These are phyloP conservation scores for Thamnaconus septentrionalis DNA, from an alignment of 2,113 vertebrate genomes.

Conservation along the genomic window DNA sequence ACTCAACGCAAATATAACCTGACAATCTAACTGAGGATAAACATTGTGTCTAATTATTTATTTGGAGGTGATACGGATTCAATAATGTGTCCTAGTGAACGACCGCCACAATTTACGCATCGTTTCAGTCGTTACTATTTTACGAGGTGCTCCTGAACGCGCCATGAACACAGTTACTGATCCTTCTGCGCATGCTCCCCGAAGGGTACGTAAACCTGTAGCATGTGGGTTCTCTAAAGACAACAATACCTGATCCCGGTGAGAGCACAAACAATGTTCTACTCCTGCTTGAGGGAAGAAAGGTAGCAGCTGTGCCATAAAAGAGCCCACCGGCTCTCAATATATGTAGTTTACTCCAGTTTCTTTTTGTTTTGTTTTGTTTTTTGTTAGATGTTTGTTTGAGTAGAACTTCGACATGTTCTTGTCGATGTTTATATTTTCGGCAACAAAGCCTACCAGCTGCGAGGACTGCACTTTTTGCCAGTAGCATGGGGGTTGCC, in stretches of 20 bases:
- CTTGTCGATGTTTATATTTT: too few species aligned
- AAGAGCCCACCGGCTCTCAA: neutral
- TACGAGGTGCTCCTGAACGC: constrained; percentile 50
- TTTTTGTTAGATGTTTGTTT: too few species aligned
- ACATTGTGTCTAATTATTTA: too few species aligned
- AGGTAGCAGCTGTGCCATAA: neutral
- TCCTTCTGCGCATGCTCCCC: constrained; percentile 58
- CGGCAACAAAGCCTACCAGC: too few species aligned
- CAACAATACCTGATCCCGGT: constrained; percentile 26
- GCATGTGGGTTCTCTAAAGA: constrained; percentile 30
- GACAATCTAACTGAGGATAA: too few species aligned
- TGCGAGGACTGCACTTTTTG: constrained; percentile 37
- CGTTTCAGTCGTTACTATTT: constrained; percentile 2
- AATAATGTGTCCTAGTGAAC: too few species aligned
- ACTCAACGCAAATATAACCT: too few species aligned
- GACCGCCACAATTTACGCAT: too few species aligned
- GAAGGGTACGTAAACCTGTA: constrained; percentile 30
- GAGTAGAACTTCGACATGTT: too few species aligned
- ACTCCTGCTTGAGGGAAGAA: too few species aligned
- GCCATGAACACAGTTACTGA: constrained; percentile 2
- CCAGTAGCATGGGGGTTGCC: constrained; percentile 71
- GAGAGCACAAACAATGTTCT: constrained; percentile 4
- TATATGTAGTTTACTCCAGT: constrained; percentile 12
- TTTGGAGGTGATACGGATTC: too few species aligned
- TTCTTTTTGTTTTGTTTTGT: too few species aligned